phyloP scores from a whole-genome alignment of 2,888 invertebrate genomes.

The Pyrocoelia pectoralis region DNA sequence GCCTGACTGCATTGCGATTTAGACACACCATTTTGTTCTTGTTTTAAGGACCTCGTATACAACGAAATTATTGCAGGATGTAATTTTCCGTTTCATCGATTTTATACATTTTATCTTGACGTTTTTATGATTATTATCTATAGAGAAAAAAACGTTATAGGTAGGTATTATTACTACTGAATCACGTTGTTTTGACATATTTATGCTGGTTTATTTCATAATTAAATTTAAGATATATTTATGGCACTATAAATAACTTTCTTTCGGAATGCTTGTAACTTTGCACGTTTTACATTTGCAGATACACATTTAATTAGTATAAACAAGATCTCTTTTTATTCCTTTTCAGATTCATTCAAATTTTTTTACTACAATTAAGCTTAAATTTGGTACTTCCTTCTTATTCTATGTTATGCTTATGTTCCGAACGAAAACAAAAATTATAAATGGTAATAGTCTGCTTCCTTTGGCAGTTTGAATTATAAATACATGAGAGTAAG shows the following conservation, averaged over 20 bases:
- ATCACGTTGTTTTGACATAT: background rate
- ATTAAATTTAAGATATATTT: conserved; percentile 1
- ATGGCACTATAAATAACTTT: background rate
- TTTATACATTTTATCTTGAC: conserved; percentile 23
- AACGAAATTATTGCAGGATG: conserved; percentile 31
- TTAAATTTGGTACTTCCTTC: too few species aligned
- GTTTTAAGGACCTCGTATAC: conserved; percentile 28
- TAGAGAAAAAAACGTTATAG: conserved; percentile 23
- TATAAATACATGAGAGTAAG: too few species aligned
- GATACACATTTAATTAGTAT: too few species aligned
- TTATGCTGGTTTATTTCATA: conserved; percentile 1
- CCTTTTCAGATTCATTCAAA: too few species aligned
- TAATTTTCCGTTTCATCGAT: conserved; percentile 38
- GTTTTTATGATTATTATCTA: conserved; percentile 28
- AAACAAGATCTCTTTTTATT: too few species aligned
- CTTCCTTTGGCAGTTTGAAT: too few species aligned
- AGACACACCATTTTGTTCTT: conserved; percentile 26
- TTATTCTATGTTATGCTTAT: too few species aligned
- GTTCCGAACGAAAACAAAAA: too few species aligned
- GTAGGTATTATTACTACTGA: conserved; percentile 14
- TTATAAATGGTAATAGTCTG: too few species aligned
- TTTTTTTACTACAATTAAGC: too few species aligned
- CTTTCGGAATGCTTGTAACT: too few species aligned
- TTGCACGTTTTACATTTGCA: too few species aligned
- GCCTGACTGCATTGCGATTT: conserved; percentile 28